Evolutionary conservation across 2,113 vertebrate species (phyloP), one percentile per base, ranked within the genome.

Genomic region (Amblyornis subalaris): DNA sequence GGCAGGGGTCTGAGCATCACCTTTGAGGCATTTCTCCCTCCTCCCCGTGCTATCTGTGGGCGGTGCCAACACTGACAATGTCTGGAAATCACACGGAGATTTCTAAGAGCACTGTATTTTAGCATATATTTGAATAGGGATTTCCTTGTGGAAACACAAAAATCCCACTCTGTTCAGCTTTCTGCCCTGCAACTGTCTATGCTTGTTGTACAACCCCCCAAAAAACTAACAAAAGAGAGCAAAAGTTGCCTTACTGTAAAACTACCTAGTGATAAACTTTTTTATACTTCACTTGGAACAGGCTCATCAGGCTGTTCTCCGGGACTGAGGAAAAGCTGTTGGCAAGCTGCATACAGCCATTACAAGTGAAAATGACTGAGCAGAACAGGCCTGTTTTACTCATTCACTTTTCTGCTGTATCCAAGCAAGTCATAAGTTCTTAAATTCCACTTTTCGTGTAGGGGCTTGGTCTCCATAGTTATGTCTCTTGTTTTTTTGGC

Each of bases 381-480:
- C 93, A 91, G 90, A 96, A 92, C 64, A 66, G 55, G 54, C 78
- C 93, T 95, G 95, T 61, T 94, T 79, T 91, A 85, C 78, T 95
- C 95, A 93, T 95, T 96, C 95, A 91, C 78, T 93, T 85, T 79
- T 88, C 93, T 91, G 81, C 84, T 76, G 36, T 71, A 86, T 84
- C 93, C 67, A 87, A 90, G 90, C 89, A 86, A 94, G 88, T 89
- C 66, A 62, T 75, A 73, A 79, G 67, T 85, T 91, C 64, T 88
- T 58, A 48, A 79, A 79, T 90, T 94, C 54, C 42, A 28, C 19
- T 93, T 89, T 82, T 79, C 54, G 21, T 81, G 58, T 77, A 74
- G 81, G 42, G 57, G 28, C 44, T 82, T 36, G 90, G 64, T 64
- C 70, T 94, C 89, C 51, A 48, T 85, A 79, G 80, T 80, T 87